phyloP scores from a whole-genome alignment of 2,113 vertebrate species.

The Pelobates fuscus region DNA sequence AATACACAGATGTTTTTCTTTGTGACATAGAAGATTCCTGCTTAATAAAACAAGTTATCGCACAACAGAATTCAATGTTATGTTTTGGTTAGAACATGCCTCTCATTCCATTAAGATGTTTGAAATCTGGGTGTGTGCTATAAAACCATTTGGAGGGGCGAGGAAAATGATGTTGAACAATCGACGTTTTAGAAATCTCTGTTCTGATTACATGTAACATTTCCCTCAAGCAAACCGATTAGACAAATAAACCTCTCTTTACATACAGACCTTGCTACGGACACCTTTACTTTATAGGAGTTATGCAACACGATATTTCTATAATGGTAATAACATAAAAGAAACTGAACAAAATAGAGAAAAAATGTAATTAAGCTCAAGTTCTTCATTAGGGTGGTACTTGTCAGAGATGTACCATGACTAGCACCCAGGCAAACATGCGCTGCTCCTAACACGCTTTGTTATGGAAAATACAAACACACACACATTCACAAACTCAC shows the following conservation, averaged over 20 bases:
- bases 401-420: too few species aligned
- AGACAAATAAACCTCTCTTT: neutral
- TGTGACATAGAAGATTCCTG: constrained; percentile 63
- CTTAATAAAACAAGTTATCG: constrained; percentile 69
- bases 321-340: too few species aligned
- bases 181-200: neutral
- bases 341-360: too few species aligned
- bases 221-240: neutral
- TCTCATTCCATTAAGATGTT: constrained; percentile 69
- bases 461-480: too few species aligned
- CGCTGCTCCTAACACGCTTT: too few species aligned
- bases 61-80: constrained; percentile 59
- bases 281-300: neutral
- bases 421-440: too few species aligned
- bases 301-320: neutral
- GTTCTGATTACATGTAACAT: neutral
- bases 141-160: constrained; percentile 42
- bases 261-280: neutral
- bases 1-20: constrained; percentile 49
- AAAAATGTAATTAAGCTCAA: too few species aligned
- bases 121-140: constrained; percentile 60
- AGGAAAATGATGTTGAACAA: constrained; percentile 48
- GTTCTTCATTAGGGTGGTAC: too few species aligned
- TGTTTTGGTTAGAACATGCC: constrained; percentile 66
- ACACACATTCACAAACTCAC: too few species aligned